Conservation (phyloP, 2,113 vertebrate genomes). For the Ptychochromis oligacanthus region DNA sequence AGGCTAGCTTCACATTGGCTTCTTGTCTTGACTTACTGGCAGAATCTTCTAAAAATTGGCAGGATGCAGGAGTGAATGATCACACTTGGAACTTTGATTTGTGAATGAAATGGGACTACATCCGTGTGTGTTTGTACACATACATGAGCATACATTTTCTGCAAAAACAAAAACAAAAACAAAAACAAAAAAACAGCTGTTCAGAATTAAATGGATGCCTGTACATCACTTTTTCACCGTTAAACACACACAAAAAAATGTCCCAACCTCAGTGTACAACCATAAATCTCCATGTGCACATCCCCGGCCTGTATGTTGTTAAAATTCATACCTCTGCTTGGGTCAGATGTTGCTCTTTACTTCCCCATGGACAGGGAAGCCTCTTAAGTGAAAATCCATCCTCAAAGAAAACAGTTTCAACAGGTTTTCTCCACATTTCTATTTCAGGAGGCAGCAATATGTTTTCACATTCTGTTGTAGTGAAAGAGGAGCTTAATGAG, state of each 20-base stretch:
- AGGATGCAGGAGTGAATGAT: neutral
- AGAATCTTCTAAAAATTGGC: conserved; percentile 10
- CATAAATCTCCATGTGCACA: conserved; percentile 19
- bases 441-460: conserved; percentile 47
- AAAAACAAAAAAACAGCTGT: conserved; percentile 71
- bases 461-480: conserved; percentile 16
- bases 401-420: conserved; percentile 26
- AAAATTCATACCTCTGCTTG: conserved; percentile 2
- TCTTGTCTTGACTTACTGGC: conserved; percentile 5
- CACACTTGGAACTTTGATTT: conserved; percentile 6
- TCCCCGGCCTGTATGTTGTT: neutral
- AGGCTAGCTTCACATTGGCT: neutral
- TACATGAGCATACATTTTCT: neutral
- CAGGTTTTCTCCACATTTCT: conserved; percentile 36
- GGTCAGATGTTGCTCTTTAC: conserved; percentile 11
- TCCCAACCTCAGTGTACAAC: neutral
- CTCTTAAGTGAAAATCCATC: conserved; percentile 59
- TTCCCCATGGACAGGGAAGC: neutral
- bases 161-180: too few relatives aligned
- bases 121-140: neutral
- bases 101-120: conserved; percentile 13
- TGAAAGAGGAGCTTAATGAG: conserved; percentile 49
- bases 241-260: conserved; percentile 14
- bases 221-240: conserved; percentile 34
- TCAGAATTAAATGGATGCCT: conserved; percentile 49